A percentile compares a stretch with the other conserved stretches of the same genome.
These are phyloP conservation scores for Cichlasoma orientale DNA, from an alignment of 2,797 vertebrate genomes.

Conservation along the genomic window DNA sequence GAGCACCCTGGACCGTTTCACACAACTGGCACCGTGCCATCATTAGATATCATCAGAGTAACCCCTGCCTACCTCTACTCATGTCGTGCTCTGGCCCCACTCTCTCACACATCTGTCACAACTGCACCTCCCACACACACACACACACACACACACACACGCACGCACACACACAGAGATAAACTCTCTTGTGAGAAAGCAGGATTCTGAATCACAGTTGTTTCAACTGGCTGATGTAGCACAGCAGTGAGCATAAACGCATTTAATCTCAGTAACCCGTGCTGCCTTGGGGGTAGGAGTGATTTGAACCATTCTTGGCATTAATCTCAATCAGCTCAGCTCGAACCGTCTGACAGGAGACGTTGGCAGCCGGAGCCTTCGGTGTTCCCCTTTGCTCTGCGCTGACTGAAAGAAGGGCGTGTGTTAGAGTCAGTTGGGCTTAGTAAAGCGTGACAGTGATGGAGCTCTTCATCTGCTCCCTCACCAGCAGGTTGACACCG, in stretches of 20 bases:
- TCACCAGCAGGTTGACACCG: constrained; percentile 33
- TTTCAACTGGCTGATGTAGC: constrained; percentile 60
- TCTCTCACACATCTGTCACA: constrained; percentile 58
- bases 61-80: constrained; percentile 47
- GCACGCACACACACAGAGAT: neutral
- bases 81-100: constrained; percentile 52
- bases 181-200: constrained; percentile 22
- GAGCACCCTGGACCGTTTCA: constrained; percentile 62
- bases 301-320: constrained; percentile 60
- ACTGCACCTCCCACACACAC: constrained; percentile 33
- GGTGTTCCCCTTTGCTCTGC: constrained; percentile 28
- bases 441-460: constrained; percentile 60
- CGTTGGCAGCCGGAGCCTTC: constrained; percentile 32
- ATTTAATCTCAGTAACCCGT: constrained; percentile 67
- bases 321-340: constrained; percentile 71
- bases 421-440: constrained; percentile 30
- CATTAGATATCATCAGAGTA: constrained; percentile 65
- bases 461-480: constrained; percentile 57
- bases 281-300: constrained; percentile 50
- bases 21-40: constrained; percentile 70
- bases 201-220: constrained; percentile 42
- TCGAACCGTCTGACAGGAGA: constrained; percentile 56
- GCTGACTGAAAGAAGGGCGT: constrained; percentile 29
- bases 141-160: neutral
- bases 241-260: constrained; percentile 58